Conservation (phyloP, 2,113 vertebrate species). For the Synchiropus splendidus region DNA sequence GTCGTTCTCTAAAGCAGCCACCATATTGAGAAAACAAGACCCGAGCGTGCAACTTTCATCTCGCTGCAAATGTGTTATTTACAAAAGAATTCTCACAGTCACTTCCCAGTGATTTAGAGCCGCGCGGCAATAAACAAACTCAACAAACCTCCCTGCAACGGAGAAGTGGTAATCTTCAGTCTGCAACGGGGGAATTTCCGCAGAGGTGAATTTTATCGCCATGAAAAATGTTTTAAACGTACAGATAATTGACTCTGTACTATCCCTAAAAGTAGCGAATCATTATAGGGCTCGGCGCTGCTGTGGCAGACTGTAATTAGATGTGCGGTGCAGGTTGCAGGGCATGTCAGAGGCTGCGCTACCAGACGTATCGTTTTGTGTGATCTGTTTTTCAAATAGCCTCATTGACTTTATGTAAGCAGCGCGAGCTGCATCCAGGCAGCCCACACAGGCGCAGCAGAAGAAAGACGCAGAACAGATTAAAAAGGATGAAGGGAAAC, state of each 20-base stretch:
- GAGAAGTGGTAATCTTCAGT: constrained; percentile 58
- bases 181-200: constrained; percentile 63
- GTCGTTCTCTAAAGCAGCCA: constrained; percentile 29
- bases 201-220: constrained; percentile 34
- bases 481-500: constrained; percentile 12
- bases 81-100: constrained; percentile 12
- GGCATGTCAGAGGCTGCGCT: constrained; percentile 33
- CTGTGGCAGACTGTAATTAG: constrained; percentile 37
- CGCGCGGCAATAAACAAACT: constrained; percentile 39
- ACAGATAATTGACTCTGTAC: constrained; percentile 37
- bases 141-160: constrained; percentile 32
- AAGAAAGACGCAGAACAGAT: constrained; percentile 8
- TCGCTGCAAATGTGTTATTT: constrained; percentile 17
- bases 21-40: constrained; percentile 14
- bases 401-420: constrained; percentile 25
- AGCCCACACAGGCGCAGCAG: not conserved
- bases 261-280: constrained; percentile 31
- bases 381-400: constrained; percentile 4
- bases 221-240: constrained; percentile 41
- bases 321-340: constrained; percentile 27
- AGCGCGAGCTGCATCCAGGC: constrained; percentile 1
- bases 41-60: constrained; percentile 36
- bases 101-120: constrained; percentile 24
- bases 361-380: constrained; percentile 8
- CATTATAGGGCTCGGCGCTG: constrained; percentile 19